phyloP scores from a whole-genome alignment of 1,140 invertebrate species.

The Dreissena polymorpha region DNA sequence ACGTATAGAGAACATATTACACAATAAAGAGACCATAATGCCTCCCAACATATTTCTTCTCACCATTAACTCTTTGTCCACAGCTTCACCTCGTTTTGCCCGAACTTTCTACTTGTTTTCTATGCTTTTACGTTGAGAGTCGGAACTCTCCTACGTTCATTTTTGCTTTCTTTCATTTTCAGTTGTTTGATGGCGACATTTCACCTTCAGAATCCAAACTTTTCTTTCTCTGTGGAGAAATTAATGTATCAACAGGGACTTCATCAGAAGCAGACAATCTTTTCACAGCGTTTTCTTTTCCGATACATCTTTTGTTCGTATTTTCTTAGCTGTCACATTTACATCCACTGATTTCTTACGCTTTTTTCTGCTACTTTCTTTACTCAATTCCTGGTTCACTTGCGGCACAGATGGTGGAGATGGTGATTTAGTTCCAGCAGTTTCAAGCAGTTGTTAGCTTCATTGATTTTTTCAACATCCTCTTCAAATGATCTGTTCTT shows the following conservation, averaged over 20 bases:
- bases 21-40: too few relatives aligned
- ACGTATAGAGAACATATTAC: too few relatives aligned
- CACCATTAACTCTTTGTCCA: constrained; percentile 18
- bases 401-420: neutral
- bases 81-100: neutral
- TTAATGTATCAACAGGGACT: too few relatives aligned
- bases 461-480: constrained; percentile 12
- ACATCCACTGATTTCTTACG: constrained; percentile 1
- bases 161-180: constrained; percentile 29
- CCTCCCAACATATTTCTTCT: too few relatives aligned
- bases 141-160: constrained; percentile 11
- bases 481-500: constrained; percentile 8
- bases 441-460: neutral
- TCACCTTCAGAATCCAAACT: constrained; percentile 20
- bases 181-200: neutral
- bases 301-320: neutral
- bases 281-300: neutral
- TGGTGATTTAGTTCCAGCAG: constrained; percentile 22
- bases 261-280: too few relatives aligned
- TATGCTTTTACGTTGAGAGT: neutral
- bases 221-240: neutral
- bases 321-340: neutral
- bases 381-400: neutral
- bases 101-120: constrained; percentile 7
- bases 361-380: constrained; percentile 6